Evolutionary conservation across 2,888 invertebrate genomes (phyloP), one percentile per base, ranked within the genome.

Genomic region (Adineta ricciae): DNA sequence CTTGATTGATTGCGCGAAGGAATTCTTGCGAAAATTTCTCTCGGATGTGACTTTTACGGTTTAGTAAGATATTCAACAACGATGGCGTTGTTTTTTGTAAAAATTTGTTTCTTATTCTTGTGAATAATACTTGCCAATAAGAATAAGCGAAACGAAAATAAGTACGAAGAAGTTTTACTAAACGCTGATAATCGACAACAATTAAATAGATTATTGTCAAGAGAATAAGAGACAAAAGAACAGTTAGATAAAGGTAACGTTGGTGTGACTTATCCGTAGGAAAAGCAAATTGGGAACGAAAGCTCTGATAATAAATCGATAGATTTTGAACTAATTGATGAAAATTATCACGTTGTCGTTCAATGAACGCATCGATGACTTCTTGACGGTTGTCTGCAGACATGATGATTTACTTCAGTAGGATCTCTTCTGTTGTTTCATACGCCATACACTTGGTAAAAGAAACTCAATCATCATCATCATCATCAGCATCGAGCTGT

Each of bases 391-490:
- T n/a, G n/a, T 64, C 14, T 8, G 27, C 32, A 36, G 32, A 32
- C 64, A 64, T 32, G 0, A 27, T 11, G 3, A 16, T 32, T 32
- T 32, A 14, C 64, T 64, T 16, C 27, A 32, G 64, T 27, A 27
- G 27, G 32, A 19, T 64, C 0, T 32, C 16, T 11, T 32, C 32
- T 16, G 32, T n/a, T 64, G 32, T 64, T 64, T 2, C 16, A 64
- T 64, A 64, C 11, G 32, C 32, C 64, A 64, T 36, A 64, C 64
- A 64, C 32, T 36, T 27, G 19, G 32, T 27, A 19, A 64, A 64
- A 64, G 64, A 64, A 64, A 64, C 64, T 64, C 64, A 64, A 64
- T 64, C 32, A 64, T 64, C 64, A 36, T 64, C 64, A 64, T 11
- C 32, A 36, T 64, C 16, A 52, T 50, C n/a, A n/a, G n/a, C 50